phyloP scores from a whole-genome alignment of 2,797 vertebrate genomes.

The Falco peregrinus region DNA sequence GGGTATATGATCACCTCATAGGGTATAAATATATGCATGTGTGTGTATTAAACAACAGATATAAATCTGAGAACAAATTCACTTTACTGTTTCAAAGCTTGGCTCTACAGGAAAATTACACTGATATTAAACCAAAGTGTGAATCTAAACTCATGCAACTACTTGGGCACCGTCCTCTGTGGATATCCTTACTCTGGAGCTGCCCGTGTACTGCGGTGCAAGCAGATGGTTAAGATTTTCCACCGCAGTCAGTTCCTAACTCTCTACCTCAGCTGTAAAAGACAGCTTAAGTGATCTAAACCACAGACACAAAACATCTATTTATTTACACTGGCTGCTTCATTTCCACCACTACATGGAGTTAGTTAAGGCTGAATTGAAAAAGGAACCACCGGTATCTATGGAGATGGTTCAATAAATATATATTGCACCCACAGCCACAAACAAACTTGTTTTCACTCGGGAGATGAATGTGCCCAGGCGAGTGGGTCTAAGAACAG shows the following conservation, averaged over 20 bases:
- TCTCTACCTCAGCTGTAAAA: not conserved
- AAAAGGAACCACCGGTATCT: not conserved
- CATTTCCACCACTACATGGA: not conserved
- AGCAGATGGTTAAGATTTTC: not conserved
- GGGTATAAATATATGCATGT: not conserved
- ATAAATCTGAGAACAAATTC: not conserved
- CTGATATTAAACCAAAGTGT: not conserved
- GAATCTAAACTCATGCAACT: not conserved
- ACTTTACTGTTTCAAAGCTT: not conserved
- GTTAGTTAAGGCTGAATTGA: not conserved
- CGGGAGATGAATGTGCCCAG: not conserved
- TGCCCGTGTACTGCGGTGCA: accelerated
- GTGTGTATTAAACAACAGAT: not conserved
- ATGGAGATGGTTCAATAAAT: not conserved
- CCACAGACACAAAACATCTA: not conserved
- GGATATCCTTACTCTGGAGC: not conserved
- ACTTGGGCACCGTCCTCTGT: not conserved
- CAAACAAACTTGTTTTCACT: not conserved
- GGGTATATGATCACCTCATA: not conserved
- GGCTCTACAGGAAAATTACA: not conserved
- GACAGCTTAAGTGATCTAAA: constrained; percentile 4
- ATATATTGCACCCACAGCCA: not conserved
- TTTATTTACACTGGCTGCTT: constrained; percentile 21
- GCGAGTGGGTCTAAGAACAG: not conserved
- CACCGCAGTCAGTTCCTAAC: not conserved